Base-by-base conservation (phyloP, 2,797 vertebrate species). In the Trachops cirrhosus region DNA sequence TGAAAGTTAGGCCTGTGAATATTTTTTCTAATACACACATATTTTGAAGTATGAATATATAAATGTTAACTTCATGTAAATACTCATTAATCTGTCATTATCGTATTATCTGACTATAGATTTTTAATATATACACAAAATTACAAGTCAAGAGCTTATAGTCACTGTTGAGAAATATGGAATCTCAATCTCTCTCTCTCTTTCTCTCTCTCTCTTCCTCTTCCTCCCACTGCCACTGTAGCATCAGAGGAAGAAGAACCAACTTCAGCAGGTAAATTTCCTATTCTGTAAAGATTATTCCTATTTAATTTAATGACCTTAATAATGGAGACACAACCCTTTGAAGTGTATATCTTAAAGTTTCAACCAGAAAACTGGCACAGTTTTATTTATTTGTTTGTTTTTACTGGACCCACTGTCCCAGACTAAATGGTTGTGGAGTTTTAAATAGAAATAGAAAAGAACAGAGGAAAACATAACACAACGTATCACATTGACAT, bases 211-310 rank as follows among this genome's bases (percentile, higher is more conserved):
- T 41, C 10, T 29, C 15, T 9, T 1, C 32, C 16, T 57, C 19
- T 16, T 41, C 16, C 14, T 3, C 6, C 16, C 14, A 0, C 0
- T 1, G 21, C 34, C 3, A 14, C 1, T 29, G 91, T 39, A 98
- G 98, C 96, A 79, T 97, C 98, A 67, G 54, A 98, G 89, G 98
- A 98, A 97, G 98, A 98, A 96, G 98, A 98, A 5, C 97, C 98
- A 88, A 98, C 98, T 70, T 97, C 98, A 91, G 83, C 98, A 98
- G 98, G 98, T 98, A 98, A 34, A 77, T 10, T 54, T 82, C 5
- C 41, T 71, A 3, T 52, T n/a, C 32, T 59, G 3, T 74, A 44
- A 93, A 73, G 1, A 86, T 62, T 57, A 62, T 78, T 73, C 10
- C 2, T 82, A n/a, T 67, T 86, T 82, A 83, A 92, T 78, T 44